Conservation (phyloP, 2,113 vertebrate species). For the Leuciscus idus region DNA sequence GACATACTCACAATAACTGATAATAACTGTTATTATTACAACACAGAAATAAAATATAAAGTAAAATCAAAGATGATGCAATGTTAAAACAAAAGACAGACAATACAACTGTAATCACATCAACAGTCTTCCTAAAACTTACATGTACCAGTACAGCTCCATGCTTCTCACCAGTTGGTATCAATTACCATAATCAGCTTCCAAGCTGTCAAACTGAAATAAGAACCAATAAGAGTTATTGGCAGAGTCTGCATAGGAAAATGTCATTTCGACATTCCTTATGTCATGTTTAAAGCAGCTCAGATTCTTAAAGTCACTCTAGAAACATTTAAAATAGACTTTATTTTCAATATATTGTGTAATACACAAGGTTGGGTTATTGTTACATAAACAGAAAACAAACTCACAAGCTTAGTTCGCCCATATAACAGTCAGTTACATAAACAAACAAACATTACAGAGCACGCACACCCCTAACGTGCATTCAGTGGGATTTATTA, state of each 20-base stretch:
- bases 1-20: neutral
- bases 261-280: neutral
- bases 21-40: neutral
- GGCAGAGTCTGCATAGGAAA: neutral
- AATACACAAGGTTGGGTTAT: neutral
- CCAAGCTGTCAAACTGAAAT: slow-evolving; percentile 49
- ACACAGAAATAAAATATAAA: neutral
- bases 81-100: neutral
- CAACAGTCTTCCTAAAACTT: slow-evolving; percentile 57
- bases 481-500: neutral
- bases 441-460: neutral
- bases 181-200: slow-evolving; percentile 59
- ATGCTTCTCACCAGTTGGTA: slow-evolving; percentile 64
- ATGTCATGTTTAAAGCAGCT: neutral
- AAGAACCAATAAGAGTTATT: slow-evolving; percentile 1
- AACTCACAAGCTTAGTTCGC: neutral
- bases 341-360: neutral
- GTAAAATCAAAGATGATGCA: neutral
- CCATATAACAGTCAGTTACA: neutral
- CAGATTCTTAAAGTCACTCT: neutral
- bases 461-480: neutral
- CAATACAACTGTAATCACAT: neutral
- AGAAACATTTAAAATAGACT: neutral
- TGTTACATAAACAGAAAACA: neutral
- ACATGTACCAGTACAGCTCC: slow-evolving; percentile 87